Evolutionary conservation across 2,797 vertebrate genomes (phyloP).

Genomic region (Scolopax bukidnonensis): DNA sequence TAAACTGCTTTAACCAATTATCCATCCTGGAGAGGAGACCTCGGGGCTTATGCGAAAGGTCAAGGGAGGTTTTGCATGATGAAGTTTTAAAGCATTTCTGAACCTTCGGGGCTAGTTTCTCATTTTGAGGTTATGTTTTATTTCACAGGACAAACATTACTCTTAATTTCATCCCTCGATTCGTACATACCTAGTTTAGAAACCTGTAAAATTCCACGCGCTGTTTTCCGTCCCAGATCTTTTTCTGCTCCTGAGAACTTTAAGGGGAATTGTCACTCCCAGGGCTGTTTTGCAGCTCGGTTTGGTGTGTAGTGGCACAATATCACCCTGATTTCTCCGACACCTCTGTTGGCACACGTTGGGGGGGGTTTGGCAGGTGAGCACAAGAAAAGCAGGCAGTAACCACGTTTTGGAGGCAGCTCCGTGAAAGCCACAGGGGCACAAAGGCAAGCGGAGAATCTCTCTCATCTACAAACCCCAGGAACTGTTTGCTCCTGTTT

Average conservation of each 20-base stretch:
- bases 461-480: background rate
- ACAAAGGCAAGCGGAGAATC: background rate
- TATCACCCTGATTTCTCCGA: background rate
- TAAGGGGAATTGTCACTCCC: background rate
- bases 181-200: background rate
- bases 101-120: background rate
- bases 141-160: background rate
- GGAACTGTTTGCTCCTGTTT: background rate
- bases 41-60: background rate
- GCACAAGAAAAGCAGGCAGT: background rate
- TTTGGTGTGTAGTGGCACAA: background rate
- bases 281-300: background rate
- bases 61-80: background rate
- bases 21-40: background rate
- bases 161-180: background rate
- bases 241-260: background rate
- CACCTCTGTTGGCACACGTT: background rate
- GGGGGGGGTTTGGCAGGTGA: background rate
- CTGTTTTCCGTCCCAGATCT: fast-evolving
- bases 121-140: background rate
- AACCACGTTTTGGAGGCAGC: background rate
- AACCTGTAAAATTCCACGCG: background rate
- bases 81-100: background rate
- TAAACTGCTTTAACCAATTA: background rate
- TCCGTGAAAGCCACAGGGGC: background rate